These are phyloP conservation scores for Melinaea menophilus DNA, from an alignment of 2,888 invertebrate species.

Conservation along the genomic window DNA sequence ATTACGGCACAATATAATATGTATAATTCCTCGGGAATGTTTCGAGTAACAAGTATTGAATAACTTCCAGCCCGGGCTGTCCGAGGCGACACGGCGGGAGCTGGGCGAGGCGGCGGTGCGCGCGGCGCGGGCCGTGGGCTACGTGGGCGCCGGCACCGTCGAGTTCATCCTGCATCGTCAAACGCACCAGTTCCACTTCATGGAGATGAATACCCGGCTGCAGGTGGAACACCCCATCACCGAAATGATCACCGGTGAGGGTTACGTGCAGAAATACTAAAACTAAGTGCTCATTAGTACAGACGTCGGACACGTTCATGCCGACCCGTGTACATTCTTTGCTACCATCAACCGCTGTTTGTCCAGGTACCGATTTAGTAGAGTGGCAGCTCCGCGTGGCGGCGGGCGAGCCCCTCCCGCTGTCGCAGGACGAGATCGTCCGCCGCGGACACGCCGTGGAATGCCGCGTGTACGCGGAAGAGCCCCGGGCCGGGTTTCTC, in stretches of 20 bases:
- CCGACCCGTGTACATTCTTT: background rate
- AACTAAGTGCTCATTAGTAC: too few species aligned
- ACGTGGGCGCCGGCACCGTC: conserved; percentile 98
- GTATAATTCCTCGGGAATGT: background rate
- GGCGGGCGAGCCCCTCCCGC: conserved; percentile 89
- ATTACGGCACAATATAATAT: too few species aligned
- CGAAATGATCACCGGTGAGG: conserved; percentile 95
- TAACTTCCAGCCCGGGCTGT: conserved; percentile 85
- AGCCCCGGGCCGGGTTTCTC: conserved; percentile 89
- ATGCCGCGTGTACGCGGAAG: conserved; percentile 97
- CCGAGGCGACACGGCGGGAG: conserved; percentile 83
- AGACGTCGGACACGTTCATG: too few species aligned
- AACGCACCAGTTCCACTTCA: conserved; percentile 95
- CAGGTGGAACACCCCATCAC: conserved; percentile 98
- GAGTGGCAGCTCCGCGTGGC: conserved; percentile 98
- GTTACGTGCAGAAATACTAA: background rate
- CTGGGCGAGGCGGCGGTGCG: conserved; percentile 94
- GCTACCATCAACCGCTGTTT: background rate
- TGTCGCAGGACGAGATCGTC: conserved; percentile 85
- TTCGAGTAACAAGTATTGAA: background rate
- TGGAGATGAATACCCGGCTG: conserved; percentile 99
- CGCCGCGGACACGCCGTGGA: conserved; percentile 95
- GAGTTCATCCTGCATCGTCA: conserved; percentile 96
- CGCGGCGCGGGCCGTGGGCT: conserved; percentile 96
- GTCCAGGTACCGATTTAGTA: conserved; percentile 90